Percentiles rank a stretch among this genome's conserved stretches.
These are phyloP conservation scores for Mimachlamys varia DNA, from an alignment of 2,888 invertebrate genomes.

Conservation along the genomic window DNA sequence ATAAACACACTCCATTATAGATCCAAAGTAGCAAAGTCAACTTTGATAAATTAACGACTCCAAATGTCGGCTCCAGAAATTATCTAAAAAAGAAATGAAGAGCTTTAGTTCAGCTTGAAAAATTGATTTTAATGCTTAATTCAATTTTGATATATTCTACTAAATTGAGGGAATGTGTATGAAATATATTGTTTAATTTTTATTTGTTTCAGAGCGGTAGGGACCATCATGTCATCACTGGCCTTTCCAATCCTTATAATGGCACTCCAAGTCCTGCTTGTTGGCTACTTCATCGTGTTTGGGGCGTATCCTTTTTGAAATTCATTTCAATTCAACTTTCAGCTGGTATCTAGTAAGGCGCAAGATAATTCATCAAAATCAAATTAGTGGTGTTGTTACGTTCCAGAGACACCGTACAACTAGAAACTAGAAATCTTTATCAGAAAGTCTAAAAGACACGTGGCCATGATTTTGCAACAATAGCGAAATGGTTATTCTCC, in stretches of 20 bases:
- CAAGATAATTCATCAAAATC: not conserved
- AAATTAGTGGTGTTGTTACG: not conserved
- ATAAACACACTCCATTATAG: not conserved
- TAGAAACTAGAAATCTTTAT: too few species aligned
- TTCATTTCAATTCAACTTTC: too few species aligned
- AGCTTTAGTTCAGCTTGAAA: too few species aligned
- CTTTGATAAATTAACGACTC: too few species aligned
- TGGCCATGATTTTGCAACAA: too few species aligned
- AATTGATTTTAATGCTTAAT: too few species aligned
- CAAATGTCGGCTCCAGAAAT: too few species aligned
- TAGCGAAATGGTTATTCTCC: not conserved
- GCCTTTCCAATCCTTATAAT: slow-evolving; percentile 96
- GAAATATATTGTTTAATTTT: not conserved
- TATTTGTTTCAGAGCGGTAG: slow-evolving; percentile 89
- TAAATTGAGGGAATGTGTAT: too few species aligned
- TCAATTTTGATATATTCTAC: too few species aligned
- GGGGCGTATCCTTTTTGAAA: slow-evolving; percentile 86
- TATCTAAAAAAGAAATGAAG: too few species aligned
- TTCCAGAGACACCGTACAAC: not conserved
- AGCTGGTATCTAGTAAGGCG: not conserved
- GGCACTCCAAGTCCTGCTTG: slow-evolving; percentile 89
- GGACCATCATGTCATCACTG: slow-evolving; percentile 91
- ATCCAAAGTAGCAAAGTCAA: too few species aligned
- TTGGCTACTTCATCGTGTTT: slow-evolving; percentile 88
- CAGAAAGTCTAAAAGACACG: too few species aligned